Evolutionary conservation across 2,888 invertebrate species (phyloP).

Genomic region (Hemicrepidius hirtus): DNA sequence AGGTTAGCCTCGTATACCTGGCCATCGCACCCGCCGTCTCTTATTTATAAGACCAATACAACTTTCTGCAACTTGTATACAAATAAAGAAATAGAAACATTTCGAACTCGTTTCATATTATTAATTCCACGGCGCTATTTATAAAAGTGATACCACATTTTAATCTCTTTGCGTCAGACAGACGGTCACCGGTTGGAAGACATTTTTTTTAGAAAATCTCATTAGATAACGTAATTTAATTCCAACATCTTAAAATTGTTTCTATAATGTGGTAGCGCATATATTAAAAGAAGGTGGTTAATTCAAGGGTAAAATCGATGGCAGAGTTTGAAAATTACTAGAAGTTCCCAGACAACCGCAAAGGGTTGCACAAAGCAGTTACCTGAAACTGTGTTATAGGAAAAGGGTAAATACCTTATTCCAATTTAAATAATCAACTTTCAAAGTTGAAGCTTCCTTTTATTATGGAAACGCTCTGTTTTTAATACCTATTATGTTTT

Average conservation of each 20-base stretch:
- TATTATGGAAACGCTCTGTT: no score
- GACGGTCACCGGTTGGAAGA: slow-evolving; percentile 25
- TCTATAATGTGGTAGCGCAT: background rate
- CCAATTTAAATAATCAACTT: no score
- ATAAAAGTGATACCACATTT: slow-evolving; percentile 42
- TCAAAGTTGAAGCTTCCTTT: no score
- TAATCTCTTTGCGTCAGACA: slow-evolving; percentile 39
- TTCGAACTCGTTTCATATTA: slow-evolving; percentile 56
- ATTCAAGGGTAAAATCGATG: no score
- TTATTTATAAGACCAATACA: slow-evolving; percentile 64
- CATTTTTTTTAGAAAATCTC: slow-evolving; percentile 9
- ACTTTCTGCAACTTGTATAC: slow-evolving; percentile 60
- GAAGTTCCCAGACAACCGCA: no score
- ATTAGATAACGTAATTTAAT: slow-evolving; percentile 3
- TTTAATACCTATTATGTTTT: no score
- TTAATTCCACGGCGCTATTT: slow-evolving; percentile 53
- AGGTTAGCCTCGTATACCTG: slow-evolving; percentile 68
- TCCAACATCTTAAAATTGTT: background rate
- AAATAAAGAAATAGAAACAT: slow-evolving; percentile 56
- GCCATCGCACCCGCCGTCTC: slow-evolving; percentile 65
- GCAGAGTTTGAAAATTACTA: no score
- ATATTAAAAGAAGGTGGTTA: no score
- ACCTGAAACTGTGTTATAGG: no score
- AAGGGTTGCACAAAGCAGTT: no score
- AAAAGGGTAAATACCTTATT: no score